phyloP scores from a whole-genome alignment of 2,797 vertebrate genomes.

The Pygocentrus nattereri region DNA sequence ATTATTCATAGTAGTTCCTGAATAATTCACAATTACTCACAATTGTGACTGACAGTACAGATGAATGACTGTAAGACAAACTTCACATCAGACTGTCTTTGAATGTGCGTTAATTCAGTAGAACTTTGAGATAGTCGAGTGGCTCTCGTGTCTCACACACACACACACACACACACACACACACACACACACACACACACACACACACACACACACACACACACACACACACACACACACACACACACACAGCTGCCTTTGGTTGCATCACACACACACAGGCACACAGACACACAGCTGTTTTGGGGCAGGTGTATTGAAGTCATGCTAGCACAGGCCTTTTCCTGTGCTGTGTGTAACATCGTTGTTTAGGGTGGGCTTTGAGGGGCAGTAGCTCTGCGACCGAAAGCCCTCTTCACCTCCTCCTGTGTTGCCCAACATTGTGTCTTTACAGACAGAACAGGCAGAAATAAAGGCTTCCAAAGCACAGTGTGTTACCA shows the following conservation, averaged over 20 bases:
- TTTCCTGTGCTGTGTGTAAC: background rate
- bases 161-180: slow-evolving; percentile 35
- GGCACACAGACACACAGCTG: slow-evolving; percentile 29
- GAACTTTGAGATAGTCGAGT: background rate
- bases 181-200: slow-evolving; percentile 30
- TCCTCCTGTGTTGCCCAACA: background rate
- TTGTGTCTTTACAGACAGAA: background rate
- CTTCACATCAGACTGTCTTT: too few relatives aligned
- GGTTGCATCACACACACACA: slow-evolving; percentile 21
- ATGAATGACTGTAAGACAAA: too few relatives aligned
- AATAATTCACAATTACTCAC: too few relatives aligned
- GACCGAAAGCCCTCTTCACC: background rate
- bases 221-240: slow-evolving; percentile 26
- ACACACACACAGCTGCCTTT: slow-evolving; percentile 26
- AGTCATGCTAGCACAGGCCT: background rate
- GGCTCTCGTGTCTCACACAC: background rate
- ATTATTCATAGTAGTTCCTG: background rate
- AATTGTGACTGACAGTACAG: too few relatives aligned
- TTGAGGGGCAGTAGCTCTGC: background rate
- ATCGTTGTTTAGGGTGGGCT: background rate
- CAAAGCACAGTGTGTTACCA: background rate
- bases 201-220: slow-evolving; percentile 29
- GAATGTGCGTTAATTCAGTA: too few relatives aligned
- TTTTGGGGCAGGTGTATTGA: slow-evolving; percentile 26
- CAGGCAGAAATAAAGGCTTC: background rate